phyloP scores from a whole-genome alignment of 1,140 invertebrate genomes.

The Solenopsis fugax region DNA sequence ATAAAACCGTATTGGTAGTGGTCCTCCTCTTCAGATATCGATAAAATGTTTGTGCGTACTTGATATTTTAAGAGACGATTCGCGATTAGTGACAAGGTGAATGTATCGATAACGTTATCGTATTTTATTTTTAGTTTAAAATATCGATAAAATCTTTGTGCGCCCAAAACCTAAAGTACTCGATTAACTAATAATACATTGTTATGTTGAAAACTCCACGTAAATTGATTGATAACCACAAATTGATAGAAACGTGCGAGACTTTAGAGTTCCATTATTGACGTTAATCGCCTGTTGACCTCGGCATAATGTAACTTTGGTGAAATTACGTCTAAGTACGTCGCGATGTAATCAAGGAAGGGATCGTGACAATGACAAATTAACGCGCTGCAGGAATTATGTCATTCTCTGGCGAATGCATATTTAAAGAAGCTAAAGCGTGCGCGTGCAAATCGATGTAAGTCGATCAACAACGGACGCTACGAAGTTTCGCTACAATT shows the following conservation, averaged over 20 bases:
- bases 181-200: not conserved
- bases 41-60: slow-evolving; percentile 15
- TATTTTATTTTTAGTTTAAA: not conserved
- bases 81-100: not conserved
- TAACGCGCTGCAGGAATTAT: slow-evolving; percentile 38
- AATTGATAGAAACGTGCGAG: slow-evolving; percentile 11
- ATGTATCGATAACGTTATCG: not conserved
- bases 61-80: not conserved
- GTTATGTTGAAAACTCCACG: not conserved
- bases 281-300: slow-evolving; percentile 36
- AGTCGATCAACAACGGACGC: slow-evolving; percentile 18
- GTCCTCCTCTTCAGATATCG: slow-evolving; percentile 18
- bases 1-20: not conserved
- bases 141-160: no score
- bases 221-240: slow-evolving; percentile 44
- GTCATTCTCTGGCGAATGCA: slow-evolving; percentile 4
- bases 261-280: slow-evolving; percentile 6
- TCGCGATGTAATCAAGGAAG: not conserved
- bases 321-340: slow-evolving; percentile 21
- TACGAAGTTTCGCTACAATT: slow-evolving; percentile 28
- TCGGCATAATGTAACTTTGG: slow-evolving; percentile 24
- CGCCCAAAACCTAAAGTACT: not conserved
- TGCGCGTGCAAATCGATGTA: slow-evolving; percentile 22
- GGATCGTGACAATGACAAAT: slow-evolving; percentile 61
- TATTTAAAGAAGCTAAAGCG: slow-evolving; percentile 39